Base-by-base conservation (phyloP, 1,140 invertebrate species). In the Drosophila malerkotliana region DNA sequence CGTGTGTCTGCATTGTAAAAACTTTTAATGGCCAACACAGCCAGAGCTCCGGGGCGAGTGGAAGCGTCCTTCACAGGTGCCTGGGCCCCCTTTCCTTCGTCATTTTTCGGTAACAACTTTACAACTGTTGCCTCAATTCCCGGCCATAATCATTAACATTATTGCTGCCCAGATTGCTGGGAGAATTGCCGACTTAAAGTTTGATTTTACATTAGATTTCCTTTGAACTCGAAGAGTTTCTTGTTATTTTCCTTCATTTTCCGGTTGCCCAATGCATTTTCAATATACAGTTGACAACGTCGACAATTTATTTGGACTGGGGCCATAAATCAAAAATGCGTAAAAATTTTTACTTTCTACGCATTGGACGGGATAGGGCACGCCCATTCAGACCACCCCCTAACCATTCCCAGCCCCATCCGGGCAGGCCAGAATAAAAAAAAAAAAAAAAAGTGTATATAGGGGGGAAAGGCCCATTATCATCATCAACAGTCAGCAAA, bases 1-100 rank as follows among this genome's bases (percentile, higher is more conserved):
- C 83, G 83, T 88, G 83, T 88, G 83, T 83, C 83, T 88, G 83
- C 83, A 88, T 88, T 88, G 83, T 88, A 88, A 88, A 74, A 88
- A 88, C 75, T 88, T 88, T 83, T 88, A 88, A 88, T 88, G 83
- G 84, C 68, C 59, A 52, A 60, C 51, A 55, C 66, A 32, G 63
- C 2, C 66, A 68, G 66, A 21, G 26, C 49, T 28, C 59, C 9
- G n/a, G 28, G 18, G 26, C 32, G 57, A 48, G 14, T 34, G 49
- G 58, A 55, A 75, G 64, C 39, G 37, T 44, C 48, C 28, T 30
- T 66, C 75, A 71, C 83, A 88, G 79, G 76, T 88, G 83, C 66
- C 55, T 39, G 52, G 26, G n/a, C 54, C 39, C n/a, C 18, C 14
- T 0, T 1, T 10, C 1, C 21, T 5, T 28, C 18, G 26, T 28